These are phyloP conservation scores for Dallia pectoralis DNA, from an alignment of 2,797 vertebrate species.

Conservation along the genomic window DNA sequence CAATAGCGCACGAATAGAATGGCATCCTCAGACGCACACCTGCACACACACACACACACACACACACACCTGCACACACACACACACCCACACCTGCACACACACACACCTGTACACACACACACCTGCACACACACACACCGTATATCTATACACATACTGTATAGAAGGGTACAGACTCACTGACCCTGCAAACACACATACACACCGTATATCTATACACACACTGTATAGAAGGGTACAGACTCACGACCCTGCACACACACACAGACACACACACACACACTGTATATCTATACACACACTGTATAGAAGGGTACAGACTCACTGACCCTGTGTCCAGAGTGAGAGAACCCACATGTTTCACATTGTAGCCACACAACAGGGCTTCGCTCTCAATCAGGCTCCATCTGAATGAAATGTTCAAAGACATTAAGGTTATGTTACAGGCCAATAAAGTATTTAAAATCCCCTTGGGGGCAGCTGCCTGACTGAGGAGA, in stretches of 20 bases:
- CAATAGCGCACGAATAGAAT: too few species aligned
- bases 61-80: too few species aligned
- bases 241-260: neutral
- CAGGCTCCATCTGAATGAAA: neutral
- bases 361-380: neutral
- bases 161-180: neutral
- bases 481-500: neutral
- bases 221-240: neutral
- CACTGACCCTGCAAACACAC: neutral
- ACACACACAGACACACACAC: neutral
- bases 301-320: neutral
- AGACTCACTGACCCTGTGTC: neutral
- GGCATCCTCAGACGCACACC: too few species aligned
- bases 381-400: neutral
- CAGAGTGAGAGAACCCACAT: constrained; percentile 1
- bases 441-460: constrained; percentile 10
- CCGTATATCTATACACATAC: neutral
- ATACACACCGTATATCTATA: neutral
- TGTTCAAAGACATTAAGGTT: neutral
- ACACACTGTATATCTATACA: neutral
- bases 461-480: neutral
- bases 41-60: too few species aligned
- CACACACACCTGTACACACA: too few species aligned
- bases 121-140: neutral
- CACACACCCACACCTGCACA: too few species aligned